phyloP scores from a whole-genome alignment of 1,140 invertebrate species.

The Aphidius gifuensis region DNA sequence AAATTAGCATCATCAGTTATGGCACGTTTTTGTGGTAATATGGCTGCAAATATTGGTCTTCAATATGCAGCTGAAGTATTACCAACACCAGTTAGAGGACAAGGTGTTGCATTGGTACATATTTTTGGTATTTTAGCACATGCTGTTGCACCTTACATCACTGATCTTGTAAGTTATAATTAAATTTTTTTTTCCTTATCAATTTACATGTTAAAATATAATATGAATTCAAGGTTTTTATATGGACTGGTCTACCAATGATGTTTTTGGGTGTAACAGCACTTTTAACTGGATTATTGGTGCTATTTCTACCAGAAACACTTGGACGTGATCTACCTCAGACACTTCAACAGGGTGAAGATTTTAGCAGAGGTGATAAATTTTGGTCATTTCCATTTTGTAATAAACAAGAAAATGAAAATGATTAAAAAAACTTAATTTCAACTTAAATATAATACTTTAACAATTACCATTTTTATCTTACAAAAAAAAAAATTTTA shows the following conservation, averaged over 20 bases:
- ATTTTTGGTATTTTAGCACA: conserved; percentile 62
- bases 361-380: conserved; percentile 63
- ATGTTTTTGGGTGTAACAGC: conserved; percentile 57
- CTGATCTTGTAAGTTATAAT: conserved; percentile 62
- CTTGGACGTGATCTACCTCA: conserved; percentile 67
- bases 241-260: conserved; percentile 58
- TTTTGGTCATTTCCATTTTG: conserved; percentile 57
- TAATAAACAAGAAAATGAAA: conserved; percentile 22
- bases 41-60: conserved; percentile 63
- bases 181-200: conserved; percentile 18
- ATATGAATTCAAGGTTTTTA: conserved; percentile 54
- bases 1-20: conserved; percentile 53
- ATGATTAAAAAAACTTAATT: conserved; percentile 16
- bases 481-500: conserved; percentile 8
- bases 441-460: background rate
- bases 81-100: conserved; percentile 63
- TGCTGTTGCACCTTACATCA: conserved; percentile 69
- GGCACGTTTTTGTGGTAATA: conserved; percentile 59
- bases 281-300: conserved; percentile 57
- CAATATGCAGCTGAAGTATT: conserved; percentile 65
- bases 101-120: conserved; percentile 61
- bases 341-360: conserved; percentile 66
- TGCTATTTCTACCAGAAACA: conserved; percentile 69
- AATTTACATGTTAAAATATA: conserved; percentile 1
- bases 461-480: background rate